phyloP scores from a whole-genome alignment of 2,888 invertebrate species.

The Elegia similella region DNA sequence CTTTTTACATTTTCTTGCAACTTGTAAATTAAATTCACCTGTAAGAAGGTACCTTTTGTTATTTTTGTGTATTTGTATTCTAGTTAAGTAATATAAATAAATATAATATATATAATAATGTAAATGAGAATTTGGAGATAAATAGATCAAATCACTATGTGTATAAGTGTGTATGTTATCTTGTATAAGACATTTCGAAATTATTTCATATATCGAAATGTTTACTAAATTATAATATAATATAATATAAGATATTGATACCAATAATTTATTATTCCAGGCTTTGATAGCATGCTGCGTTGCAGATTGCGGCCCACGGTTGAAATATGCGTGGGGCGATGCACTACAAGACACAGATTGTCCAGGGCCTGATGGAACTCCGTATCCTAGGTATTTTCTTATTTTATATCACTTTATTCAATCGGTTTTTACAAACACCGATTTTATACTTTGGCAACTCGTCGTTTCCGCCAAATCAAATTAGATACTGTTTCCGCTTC shows the following conservation, averaged over 20 bases:
- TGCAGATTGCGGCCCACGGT: constrained; percentile 80
- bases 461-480: background rate
- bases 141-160: too few species aligned
- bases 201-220: too few species aligned
- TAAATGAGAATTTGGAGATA: too few species aligned
- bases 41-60: too few species aligned
- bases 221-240: too few species aligned
- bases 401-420: constrained; percentile 6
- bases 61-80: too few species aligned
- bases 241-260: constrained; percentile 20
- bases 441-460: background rate
- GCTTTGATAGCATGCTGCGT: constrained; percentile 52
- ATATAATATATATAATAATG: too few species aligned
- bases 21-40: too few species aligned
- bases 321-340: constrained; percentile 94
- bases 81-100: too few species aligned
- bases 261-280: constrained; percentile 44
- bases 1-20: too few species aligned
- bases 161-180: too few species aligned
- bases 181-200: background rate
- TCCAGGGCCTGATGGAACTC: constrained; percentile 90
- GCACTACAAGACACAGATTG: constrained; percentile 91
- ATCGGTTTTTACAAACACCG: constrained; percentile 15
- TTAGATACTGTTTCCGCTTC: too few species aligned
- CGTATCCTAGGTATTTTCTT: constrained; percentile 88